Conservation (phyloP, 2,888 invertebrate genomes). For the Gandaritis pyraliata region DNA sequence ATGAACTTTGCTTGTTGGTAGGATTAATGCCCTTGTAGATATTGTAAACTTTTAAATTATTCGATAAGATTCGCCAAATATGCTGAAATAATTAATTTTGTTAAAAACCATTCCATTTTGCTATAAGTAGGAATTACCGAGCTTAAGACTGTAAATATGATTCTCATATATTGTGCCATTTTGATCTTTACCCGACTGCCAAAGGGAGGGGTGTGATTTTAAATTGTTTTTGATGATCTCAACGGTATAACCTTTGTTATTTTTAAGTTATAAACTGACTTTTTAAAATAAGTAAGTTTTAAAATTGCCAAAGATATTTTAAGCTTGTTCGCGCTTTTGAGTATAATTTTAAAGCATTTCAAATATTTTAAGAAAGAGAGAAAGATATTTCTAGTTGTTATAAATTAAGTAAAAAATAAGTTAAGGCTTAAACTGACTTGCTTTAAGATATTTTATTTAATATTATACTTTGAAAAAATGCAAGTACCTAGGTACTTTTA, state of each 20-base stretch:
- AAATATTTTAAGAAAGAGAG: slow-evolving; percentile 19
- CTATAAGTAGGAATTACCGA: slow-evolving; percentile 34
- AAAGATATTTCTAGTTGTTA: slow-evolving; percentile 35
- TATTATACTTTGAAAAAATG: not conserved
- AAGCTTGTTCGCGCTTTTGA: slow-evolving; percentile 27
- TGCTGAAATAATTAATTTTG: slow-evolving; percentile 27
- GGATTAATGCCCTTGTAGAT: slow-evolving; percentile 59
- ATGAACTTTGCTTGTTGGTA: not conserved
- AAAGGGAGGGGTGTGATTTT: slow-evolving; percentile 2
- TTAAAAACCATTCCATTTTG: slow-evolving; percentile 14
- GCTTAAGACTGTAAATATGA: slow-evolving; percentile 40
- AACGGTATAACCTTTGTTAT: slow-evolving; percentile 16
- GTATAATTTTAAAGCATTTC: slow-evolving; percentile 18
- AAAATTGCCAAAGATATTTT: slow-evolving; percentile 21
- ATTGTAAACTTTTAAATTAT: slow-evolving; percentile 50
- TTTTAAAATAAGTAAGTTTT: slow-evolving; percentile 5
- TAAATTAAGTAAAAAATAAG: slow-evolving; percentile 31
- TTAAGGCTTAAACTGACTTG: slow-evolving; percentile 44
- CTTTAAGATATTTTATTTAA: slow-evolving; percentile 35
- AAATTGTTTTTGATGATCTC: slow-evolving; percentile 5
- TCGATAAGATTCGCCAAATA: slow-evolving; percentile 44
- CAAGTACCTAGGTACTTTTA: no score
- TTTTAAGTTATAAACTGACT: slow-evolving; percentile 10
- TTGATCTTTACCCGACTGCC: slow-evolving; percentile 15
- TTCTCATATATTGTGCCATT: slow-evolving; percentile 32